A percentile compares a stretch with the other conserved stretches of the same genome.
phyloP scores from a whole-genome alignment of 2,888 invertebrate genomes.

The Chloroclysta siterata region DNA sequence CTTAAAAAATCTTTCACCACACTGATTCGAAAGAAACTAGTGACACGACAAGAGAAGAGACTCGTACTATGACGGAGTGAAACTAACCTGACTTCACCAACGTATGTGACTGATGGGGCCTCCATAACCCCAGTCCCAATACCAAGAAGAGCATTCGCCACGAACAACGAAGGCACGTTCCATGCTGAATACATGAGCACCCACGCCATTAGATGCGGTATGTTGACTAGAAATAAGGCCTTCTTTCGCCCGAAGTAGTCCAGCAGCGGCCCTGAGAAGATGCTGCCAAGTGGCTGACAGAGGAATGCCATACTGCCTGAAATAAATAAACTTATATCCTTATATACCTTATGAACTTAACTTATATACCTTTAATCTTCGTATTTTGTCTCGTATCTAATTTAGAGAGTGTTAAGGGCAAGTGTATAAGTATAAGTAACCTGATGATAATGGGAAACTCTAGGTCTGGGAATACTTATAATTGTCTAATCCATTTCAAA shows the following conservation, averaged over 20 bases:
- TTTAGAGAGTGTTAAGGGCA: no score
- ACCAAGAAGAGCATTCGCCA: conserved; percentile 81
- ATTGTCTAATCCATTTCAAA: no score
- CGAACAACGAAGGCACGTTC: conserved; percentile 76
- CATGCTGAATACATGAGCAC: conserved; percentile 81
- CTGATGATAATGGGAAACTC: no score
- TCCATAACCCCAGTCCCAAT: conserved; percentile 86
- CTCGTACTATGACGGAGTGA: neutral
- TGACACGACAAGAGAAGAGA: no score
- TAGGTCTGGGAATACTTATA: no score
- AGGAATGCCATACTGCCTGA: conserved; percentile 84
- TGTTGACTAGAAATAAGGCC: conserved; percentile 83
- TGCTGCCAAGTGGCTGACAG: conserved; percentile 84
- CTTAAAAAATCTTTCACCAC: no score
- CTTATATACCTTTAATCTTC: no score
- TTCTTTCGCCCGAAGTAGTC: conserved; percentile 84
- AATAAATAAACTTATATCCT: conserved; percentile 44
- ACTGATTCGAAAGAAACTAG: no score
- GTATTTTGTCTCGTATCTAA: no score
- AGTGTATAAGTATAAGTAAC: no score
- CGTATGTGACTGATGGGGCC: conserved; percentile 85
- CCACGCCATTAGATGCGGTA: conserved; percentile 85
- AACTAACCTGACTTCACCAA: conserved; percentile 84
- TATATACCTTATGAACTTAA: no score
- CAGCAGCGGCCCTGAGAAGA: conserved; percentile 83